Conservation (phyloP, 2,888 invertebrate species). For the Coelopa pilipes region DNA sequence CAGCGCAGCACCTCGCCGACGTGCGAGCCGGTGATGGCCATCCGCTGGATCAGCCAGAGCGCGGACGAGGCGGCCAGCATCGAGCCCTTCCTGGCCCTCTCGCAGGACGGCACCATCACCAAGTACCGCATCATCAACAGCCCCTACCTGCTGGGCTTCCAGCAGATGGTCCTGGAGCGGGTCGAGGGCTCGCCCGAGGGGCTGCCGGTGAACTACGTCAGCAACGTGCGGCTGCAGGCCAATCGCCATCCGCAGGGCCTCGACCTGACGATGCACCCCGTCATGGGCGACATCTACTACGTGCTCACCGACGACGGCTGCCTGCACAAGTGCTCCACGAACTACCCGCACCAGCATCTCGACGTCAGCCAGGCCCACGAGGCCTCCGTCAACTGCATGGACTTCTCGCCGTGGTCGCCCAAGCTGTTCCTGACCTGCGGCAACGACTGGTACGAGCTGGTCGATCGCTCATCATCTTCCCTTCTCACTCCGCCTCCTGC, state of each 20-base stretch:
- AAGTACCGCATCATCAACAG: constrained; percentile 70
- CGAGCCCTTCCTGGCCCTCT: constrained; percentile 72
- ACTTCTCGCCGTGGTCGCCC: constrained; percentile 78
- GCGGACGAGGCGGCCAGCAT: constrained; percentile 60
- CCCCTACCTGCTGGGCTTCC: constrained; percentile 71
- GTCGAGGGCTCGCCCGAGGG: constrained; percentile 77
- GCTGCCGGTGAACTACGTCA: constrained; percentile 50
- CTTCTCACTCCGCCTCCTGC: too few relatives aligned
- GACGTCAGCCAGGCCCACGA: constrained; percentile 80
- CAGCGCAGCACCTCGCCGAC: constrained; percentile 71
- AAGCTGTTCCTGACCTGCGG: constrained; percentile 80
- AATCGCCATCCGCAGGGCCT: constrained; percentile 74
- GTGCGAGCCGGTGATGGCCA: constrained; percentile 76
- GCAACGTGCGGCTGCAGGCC: constrained; percentile 62
- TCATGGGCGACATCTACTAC: constrained; percentile 74
- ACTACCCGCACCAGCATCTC: constrained; percentile 81
- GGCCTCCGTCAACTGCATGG: constrained; percentile 79
- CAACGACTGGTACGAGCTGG: constrained; percentile 73
- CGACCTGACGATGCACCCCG: constrained; percentile 74
- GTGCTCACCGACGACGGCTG: constrained; percentile 90
- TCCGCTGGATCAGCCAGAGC: constrained; percentile 71
- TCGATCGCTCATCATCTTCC: neutral
- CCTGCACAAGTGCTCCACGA: constrained; percentile 82
- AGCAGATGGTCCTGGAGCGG: constrained; percentile 75
- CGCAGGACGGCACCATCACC: constrained; percentile 74